A percentile compares a stretch with the other conserved stretches of the same genome.
These are phyloP conservation scores for Ormyrus pomaceus DNA, from an alignment of 2,888 invertebrate species.

Conservation along the genomic window DNA sequence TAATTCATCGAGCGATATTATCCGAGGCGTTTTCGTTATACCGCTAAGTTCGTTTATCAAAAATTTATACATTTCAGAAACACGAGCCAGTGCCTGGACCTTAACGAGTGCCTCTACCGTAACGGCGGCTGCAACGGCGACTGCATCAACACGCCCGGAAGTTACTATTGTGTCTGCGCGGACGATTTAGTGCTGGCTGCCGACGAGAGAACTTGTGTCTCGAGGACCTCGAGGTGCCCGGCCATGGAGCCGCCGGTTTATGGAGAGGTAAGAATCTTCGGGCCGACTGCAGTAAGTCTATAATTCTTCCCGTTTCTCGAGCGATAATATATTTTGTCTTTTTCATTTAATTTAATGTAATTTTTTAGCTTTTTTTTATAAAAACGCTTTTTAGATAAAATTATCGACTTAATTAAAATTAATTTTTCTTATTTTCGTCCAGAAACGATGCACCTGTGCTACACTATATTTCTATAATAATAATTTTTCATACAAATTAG, in stretches of 20 bases:
- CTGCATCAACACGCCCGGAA: slow-evolving; percentile 74
- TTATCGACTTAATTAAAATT: too few relatives aligned
- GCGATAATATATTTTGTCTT: too few relatives aligned
- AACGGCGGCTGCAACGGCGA: slow-evolving; percentile 73
- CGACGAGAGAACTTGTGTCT: slow-evolving; percentile 72
- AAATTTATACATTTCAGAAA: slow-evolving; percentile 62
- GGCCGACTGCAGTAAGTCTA: background rate
- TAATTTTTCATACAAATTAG: background rate
- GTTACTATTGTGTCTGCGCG: slow-evolving; percentile 72
- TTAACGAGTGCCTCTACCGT: slow-evolving; percentile 72
- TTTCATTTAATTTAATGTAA: too few relatives aligned
- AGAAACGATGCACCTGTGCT: too few relatives aligned
- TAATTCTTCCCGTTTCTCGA: background rate
- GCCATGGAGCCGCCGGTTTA: slow-evolving; percentile 65
- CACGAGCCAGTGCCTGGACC: slow-evolving; percentile 70
- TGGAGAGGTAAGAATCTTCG: slow-evolving; percentile 65
- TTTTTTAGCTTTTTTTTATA: background rate
- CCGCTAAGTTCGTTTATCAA: background rate
- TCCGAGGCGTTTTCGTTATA: background rate
- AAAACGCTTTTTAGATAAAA: background rate
- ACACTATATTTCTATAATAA: too few relatives aligned
- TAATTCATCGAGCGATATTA: background rate
- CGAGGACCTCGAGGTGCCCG: slow-evolving; percentile 64
- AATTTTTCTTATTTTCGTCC: too few relatives aligned
- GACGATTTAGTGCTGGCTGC: slow-evolving; percentile 69